phyloP scores from a whole-genome alignment of 2,888 invertebrate genomes.

The Tubiluchus corallicola region DNA sequence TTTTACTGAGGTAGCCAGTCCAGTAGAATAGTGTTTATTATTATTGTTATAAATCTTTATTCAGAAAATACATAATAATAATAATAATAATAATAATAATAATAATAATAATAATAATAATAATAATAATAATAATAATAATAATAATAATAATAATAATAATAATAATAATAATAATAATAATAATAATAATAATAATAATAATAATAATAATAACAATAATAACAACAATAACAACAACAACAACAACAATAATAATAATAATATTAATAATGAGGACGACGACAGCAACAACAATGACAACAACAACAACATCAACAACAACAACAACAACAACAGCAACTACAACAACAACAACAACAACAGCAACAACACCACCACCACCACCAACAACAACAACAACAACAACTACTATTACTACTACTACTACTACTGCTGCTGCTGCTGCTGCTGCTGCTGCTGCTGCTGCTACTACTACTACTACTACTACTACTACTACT shows the following conservation, averaged over 20 bases:
- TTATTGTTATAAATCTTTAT: no score
- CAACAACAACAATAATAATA: background rate
- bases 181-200: background rate
- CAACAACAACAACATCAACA: background rate
- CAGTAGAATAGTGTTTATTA: no score
- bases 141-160: background rate
- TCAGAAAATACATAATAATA: no score
- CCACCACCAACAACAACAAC: no score
- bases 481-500: slow-evolving; percentile 3
- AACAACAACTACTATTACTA: no score
- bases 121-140: background rate
- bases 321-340: no score
- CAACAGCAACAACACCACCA: background rate
- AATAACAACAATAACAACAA: background rate
- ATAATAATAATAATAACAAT: background rate
- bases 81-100: no score
- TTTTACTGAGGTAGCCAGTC: no score
- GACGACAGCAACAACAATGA: background rate
- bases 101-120: background rate
- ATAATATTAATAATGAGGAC: no score
- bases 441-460: slow-evolving; percentile 3
- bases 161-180: background rate
- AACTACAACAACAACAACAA: background rate
- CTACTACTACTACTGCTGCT: slow-evolving; percentile 3
- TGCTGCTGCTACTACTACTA: slow-evolving; percentile 3